Evolutionary conservation across 2,888 invertebrate genomes (phyloP), one percentile per base, ranked within the genome.

Genomic region (Lochmaea capreae): DNA sequence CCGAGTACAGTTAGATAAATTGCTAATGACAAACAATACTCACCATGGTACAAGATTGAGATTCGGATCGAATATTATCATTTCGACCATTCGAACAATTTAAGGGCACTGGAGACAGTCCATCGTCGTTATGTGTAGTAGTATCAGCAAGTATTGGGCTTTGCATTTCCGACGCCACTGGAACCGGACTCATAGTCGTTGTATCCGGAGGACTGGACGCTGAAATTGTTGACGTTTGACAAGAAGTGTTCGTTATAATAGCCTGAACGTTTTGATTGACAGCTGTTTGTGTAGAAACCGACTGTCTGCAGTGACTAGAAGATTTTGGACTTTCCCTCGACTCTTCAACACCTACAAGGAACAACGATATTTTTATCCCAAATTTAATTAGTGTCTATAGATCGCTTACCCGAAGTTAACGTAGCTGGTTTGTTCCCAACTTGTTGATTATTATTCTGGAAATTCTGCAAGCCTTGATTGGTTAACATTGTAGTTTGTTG

Each of bases 121-220:
- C 88, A 79, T 87, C 88, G 74, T 87, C 87, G 0, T 84, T 83
- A 80, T 87, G 87, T 0, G 87, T 87, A 3, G 88, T 88, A 3
- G 88, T 88, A 78, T 87, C 87, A n/a, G 84, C 87, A 22, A 86
- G 86, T 10, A 86, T 85, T n/a, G 87, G 87, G 79, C 87, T 87
- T 70, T 87, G 86, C 22, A 86, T 87, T n/a, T 88, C 87, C 5
- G 92, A 81, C 8, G 93, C 93, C 73, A 92, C 88, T 14, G 95
- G 95, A 73, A 92, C 88, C 14, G 95, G 95, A 86, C 95, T 95
- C 83, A 93, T 93, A 0, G 95, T 95, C 0, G 95, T 95, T 0
- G 95, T 95, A 83, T 95, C 95, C 0, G 95, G 95, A 8, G 95
- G 95, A 84, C 92, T 93, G 26, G 91, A 90, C 4, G 89, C 88